Conservation (phyloP, 2,113 vertebrate genomes). For the Phyllopteryx taeniolatus region DNA sequence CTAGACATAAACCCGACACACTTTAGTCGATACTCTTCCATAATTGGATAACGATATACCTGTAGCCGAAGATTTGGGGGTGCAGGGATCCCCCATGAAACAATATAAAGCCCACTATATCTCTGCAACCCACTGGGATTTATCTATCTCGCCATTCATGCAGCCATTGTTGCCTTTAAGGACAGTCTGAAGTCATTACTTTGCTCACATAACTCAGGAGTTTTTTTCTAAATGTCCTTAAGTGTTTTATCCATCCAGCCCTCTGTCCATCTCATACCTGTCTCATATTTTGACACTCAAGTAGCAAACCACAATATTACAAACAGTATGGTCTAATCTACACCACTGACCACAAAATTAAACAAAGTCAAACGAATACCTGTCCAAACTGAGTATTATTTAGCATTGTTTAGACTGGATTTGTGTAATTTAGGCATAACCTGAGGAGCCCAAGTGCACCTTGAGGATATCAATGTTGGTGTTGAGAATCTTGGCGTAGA, state of each 20-base stretch:
- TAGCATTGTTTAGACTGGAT: background rate
- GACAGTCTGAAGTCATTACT: too few relatives aligned
- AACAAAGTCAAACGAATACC: too few relatives aligned
- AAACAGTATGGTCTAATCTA: too few relatives aligned
- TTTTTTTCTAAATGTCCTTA: too few relatives aligned
- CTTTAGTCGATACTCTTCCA: background rate
- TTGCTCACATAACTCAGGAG: too few relatives aligned
- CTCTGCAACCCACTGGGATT: background rate
- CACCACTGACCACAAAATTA: too few relatives aligned
- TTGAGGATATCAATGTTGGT: conserved; percentile 81
- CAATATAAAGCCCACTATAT: background rate
- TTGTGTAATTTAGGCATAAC: background rate
- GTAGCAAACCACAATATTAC: too few relatives aligned
- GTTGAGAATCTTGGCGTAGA: conserved; percentile 73
- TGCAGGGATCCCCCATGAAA: background rate
- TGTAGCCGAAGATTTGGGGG: background rate
- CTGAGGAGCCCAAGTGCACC: conserved; percentile 56
- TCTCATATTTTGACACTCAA: too few relatives aligned
- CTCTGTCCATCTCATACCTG: too few relatives aligned
- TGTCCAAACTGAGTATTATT: background rate
- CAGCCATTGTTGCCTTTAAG: too few relatives aligned
- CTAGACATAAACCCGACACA: conserved; percentile 49
- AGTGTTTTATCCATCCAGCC: too few relatives aligned
- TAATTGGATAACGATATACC: background rate
- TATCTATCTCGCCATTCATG: too few relatives aligned